Evolutionary conservation across 2,797 vertebrate genomes (phyloP), one percentile per base, ranked within the genome.

Genomic region (Anguilla megastoma): DNA sequence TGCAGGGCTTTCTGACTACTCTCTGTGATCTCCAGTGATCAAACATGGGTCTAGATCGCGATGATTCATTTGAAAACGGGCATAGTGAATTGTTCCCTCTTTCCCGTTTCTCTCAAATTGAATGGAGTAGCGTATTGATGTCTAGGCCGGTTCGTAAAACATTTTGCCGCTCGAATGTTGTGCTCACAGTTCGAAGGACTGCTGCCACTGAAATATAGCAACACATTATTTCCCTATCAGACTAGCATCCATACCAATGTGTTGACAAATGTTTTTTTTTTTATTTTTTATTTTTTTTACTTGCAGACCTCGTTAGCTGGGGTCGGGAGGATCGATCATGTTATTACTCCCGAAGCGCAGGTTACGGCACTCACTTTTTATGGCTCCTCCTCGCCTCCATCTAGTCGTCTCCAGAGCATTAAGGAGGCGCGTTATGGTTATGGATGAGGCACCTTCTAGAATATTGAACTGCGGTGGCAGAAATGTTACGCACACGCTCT

Each of bases 181-280:
- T 82, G 79, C 0, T 48, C 12, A 12, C 74, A 76, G 30, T 36
- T 14, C 9, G 0, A 79, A 45, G 36, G 3, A 45, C 74, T 3
- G 21, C 79, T 48, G 18, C 79, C 24, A 10, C 41, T n/a, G 41
- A 48, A 82, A 82, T 60, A 36, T 8, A 1, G 76, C 41, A 14
- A 1, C 36, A 14, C 48, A 56, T 83, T 79, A 83, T 87, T 87
- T 83, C 83, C 79, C 10, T 58, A 66, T 87, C 45, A 63, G 41
- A 48, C 50, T 41, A 27, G 12, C 45, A 50, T 52, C 52, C 83
- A 33, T 33, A 56, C 3, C 8, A 30, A 30, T 27, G 16, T 58
- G 2, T 60, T 60, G 63, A 69, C n/a, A 7, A 69, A 69, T n/a
- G 84, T 52, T 36, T 85, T 30, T 52, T 12, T 9, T 33, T 79